Conservation (phyloP, 2,888 invertebrate species). For the Meta bourneti region DNA sequence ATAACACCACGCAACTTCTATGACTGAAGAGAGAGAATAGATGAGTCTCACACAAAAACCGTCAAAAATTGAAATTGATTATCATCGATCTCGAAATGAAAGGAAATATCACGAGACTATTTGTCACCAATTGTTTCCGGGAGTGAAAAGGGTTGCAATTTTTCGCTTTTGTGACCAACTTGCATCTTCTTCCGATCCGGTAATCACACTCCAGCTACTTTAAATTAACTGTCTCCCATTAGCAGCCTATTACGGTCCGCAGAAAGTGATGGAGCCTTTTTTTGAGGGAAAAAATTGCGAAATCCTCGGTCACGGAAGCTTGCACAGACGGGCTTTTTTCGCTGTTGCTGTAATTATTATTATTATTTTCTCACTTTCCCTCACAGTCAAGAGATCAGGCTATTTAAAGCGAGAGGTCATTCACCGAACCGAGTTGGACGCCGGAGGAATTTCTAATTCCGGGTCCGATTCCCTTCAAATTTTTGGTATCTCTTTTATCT, state of each 20-base stretch:
- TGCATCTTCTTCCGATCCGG: no score
- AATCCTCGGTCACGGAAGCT: constrained; percentile 48
- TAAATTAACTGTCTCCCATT: no score
- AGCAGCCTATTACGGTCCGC: no score
- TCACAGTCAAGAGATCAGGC: constrained; percentile 32
- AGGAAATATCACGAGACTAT: neutral
- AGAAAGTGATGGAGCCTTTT: neutral
- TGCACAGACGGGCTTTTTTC: constrained; percentile 32
- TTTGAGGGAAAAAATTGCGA: constrained; percentile 3
- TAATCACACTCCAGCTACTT: no score
- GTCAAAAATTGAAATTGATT: neutral
- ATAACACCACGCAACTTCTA: neutral
- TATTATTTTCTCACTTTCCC: constrained; percentile 4
- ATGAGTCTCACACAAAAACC: neutral
- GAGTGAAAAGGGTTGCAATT: neutral
- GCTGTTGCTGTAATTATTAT: neutral
- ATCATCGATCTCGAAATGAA: neutral
- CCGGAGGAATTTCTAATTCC: constrained; percentile 35
- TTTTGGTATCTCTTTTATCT: neutral
- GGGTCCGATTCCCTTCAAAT: neutral
- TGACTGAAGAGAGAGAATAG: neutral
- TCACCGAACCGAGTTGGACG: constrained; percentile 29
- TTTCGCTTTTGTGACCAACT: neutral
- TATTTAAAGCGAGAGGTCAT: constrained; percentile 38
- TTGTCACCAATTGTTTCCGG: neutral